These are phyloP conservation scores for Atrina japonica DNA, from an alignment of 2,888 invertebrate species.

Conservation along the genomic window DNA sequence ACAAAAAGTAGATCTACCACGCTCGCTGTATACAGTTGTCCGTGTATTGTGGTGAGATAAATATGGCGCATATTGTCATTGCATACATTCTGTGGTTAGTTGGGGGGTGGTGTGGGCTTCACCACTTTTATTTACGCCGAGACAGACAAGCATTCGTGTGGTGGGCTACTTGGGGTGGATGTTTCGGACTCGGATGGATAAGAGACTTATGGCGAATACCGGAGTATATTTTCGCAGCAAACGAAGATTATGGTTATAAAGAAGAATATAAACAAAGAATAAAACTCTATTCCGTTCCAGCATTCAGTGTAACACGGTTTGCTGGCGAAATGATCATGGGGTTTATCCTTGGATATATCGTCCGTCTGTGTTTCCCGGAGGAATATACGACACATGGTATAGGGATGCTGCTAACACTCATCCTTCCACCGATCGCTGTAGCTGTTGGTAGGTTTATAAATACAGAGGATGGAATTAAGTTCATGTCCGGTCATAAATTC, in stretches of 20 bases:
- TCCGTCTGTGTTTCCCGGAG: slow-evolving; percentile 56
- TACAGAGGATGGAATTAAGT: no score
- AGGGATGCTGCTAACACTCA: slow-evolving; percentile 38
- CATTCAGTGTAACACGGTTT: slow-evolving; percentile 59
- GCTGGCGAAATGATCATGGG: slow-evolving; percentile 71
- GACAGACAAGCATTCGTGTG: slow-evolving; percentile 95
- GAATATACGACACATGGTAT: slow-evolving; percentile 42
- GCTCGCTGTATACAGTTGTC: no score
- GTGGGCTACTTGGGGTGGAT: slow-evolving; percentile 91
- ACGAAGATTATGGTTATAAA: slow-evolving; percentile 76
- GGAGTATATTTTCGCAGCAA: slow-evolving; percentile 88
- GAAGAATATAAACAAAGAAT: slow-evolving; percentile 85
- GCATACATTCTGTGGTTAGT: slow-evolving; percentile 93
- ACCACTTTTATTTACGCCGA: slow-evolving; percentile 93
- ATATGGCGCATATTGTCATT: slow-evolving; percentile 82
- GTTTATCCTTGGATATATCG: slow-evolving; percentile 62
- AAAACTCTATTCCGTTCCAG: slow-evolving; percentile 72
- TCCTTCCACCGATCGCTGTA: slow-evolving; percentile 60
- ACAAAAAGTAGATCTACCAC: no score
- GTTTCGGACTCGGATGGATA: slow-evolving; percentile 92
- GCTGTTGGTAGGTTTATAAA: slow-evolving; percentile 63
- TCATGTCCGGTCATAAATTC: no score
- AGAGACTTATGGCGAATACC: slow-evolving; percentile 92
- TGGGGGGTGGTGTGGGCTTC: slow-evolving; percentile 93
- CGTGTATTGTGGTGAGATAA: no score